Evolutionary conservation across 2,797 vertebrate genomes (phyloP).

Genomic region (Hirundo rustica): DNA sequence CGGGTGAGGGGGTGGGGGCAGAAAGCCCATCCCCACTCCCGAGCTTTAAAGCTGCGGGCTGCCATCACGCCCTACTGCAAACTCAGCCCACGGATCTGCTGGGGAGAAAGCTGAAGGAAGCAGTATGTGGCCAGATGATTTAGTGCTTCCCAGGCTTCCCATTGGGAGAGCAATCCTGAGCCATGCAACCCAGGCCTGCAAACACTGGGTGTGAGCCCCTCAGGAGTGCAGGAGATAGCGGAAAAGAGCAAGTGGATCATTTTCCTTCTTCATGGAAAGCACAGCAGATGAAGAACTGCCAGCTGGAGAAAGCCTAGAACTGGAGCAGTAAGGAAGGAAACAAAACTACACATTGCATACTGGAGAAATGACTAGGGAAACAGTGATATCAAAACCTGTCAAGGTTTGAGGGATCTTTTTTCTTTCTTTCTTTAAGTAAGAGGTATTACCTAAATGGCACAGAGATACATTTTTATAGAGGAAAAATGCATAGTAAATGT

Average conservation of each 20-base stretch:
- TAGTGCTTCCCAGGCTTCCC: slow-evolving; percentile 21
- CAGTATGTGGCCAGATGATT: not conserved
- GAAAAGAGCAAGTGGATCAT: not conserved
- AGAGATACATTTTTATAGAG: not conserved
- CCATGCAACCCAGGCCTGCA: not conserved
- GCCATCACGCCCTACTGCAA: not conserved
- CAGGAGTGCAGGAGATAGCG: not conserved
- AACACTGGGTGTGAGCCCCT: not conserved
- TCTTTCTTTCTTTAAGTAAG: not conserved
- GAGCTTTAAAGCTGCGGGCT: not conserved
- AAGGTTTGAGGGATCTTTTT: not conserved
- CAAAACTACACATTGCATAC: not conserved
- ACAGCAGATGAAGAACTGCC: not conserved
- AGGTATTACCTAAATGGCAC: not conserved
- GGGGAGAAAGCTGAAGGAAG: not conserved
- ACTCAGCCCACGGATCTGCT: not conserved
- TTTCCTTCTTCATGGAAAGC: not conserved
- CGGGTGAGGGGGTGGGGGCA: slow-evolving; percentile 3
- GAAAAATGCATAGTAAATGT: not conserved
- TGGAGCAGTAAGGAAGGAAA: not conserved
- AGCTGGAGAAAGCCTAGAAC: not conserved
- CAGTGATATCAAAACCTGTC: not conserved
- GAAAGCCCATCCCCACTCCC: not conserved
- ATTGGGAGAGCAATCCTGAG: not conserved
- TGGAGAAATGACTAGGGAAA: not conserved